Conservation (phyloP, 2,888 invertebrate genomes). For the Psococerastis gibbosa region DNA sequence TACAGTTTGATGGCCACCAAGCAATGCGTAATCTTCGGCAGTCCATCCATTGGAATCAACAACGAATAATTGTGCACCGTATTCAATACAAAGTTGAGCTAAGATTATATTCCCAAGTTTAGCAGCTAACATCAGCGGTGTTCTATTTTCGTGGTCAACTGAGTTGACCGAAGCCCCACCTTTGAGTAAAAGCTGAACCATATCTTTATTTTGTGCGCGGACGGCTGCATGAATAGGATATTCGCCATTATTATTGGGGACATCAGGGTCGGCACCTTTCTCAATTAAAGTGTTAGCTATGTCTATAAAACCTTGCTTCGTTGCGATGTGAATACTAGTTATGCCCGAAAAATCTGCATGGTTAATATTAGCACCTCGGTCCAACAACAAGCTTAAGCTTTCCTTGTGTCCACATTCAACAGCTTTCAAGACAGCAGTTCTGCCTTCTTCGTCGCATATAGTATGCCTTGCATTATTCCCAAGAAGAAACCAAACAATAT, state of each 20-base stretch:
- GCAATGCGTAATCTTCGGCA: slow-evolving; percentile 22
- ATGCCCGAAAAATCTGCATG: slow-evolving; percentile 19
- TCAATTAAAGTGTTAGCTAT: slow-evolving; percentile 21
- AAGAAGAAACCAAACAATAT: slow-evolving; percentile 22
- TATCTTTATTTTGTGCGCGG: slow-evolving; percentile 20
- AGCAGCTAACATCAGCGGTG: slow-evolving; percentile 22
- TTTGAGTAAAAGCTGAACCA: slow-evolving; percentile 21
- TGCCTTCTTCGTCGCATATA: slow-evolving; percentile 21
- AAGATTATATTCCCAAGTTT: slow-evolving; percentile 20
- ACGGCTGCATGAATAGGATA: slow-evolving; percentile 22
- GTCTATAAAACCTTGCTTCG: slow-evolving; percentile 20
- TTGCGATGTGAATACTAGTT: slow-evolving; percentile 20
- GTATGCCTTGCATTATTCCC: slow-evolving; percentile 21
- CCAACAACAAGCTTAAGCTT: slow-evolving; percentile 19
- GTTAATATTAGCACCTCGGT: slow-evolving; percentile 20
- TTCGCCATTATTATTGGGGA: slow-evolving; percentile 21
- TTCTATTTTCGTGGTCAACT: slow-evolving; percentile 20
- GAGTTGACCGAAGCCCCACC: slow-evolving; percentile 21
- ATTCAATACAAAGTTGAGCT: slow-evolving; percentile 20
- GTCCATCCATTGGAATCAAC: slow-evolving; percentile 22
- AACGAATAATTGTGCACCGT: slow-evolving; percentile 20
- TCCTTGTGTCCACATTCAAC: slow-evolving; percentile 22
- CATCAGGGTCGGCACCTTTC: slow-evolving; percentile 21
- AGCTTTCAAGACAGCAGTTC: slow-evolving; percentile 22
- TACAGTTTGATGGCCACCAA: slow-evolving; percentile 20